These are phyloP conservation scores for Montipora sp. DNA, from an alignment of 64 coral and sea anemone genomes.

Conservation along the genomic window DNA sequence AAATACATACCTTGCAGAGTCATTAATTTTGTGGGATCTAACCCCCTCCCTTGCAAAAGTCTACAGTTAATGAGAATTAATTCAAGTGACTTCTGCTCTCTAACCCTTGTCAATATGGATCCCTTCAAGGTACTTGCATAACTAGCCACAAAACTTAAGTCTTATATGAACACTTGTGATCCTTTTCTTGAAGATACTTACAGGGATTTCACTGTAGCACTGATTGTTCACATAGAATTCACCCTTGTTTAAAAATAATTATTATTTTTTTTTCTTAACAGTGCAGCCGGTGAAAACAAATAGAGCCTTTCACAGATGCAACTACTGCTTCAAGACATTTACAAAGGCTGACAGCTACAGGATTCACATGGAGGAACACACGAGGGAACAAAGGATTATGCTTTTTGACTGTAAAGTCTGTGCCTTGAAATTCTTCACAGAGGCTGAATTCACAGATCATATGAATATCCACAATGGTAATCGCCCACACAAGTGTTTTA, in stretches of 20 bases:
- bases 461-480: conserved; percentile 89
- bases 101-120: too few species aligned
- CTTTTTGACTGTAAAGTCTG: conserved; percentile 83
- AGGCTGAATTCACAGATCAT: conserved; percentile 83
- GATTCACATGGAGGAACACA: conserved; percentile 73
- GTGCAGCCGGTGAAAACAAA: conserved; percentile 51
- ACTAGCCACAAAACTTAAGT: too few species aligned
- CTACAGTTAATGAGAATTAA: too few species aligned
- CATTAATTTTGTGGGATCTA: too few species aligned
- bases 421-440: conserved; percentile 60
- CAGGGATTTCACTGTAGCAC: too few species aligned
- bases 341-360: conserved; percentile 71
- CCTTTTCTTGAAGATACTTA: too few species aligned
- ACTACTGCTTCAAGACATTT: conserved; percentile 90
- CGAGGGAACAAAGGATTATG: conserved; percentile 16
- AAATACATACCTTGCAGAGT: too few species aligned
- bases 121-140: too few species aligned
- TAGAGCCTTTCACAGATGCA: conserved; percentile 75
- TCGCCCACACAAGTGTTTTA: conserved; percentile 84
- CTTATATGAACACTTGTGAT: too few species aligned
- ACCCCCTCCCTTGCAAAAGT: too few species aligned
- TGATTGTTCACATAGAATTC: background rate
- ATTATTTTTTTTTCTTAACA: background rate
- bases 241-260: background rate
- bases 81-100: too few species aligned